A percentile compares a stretch with the other conserved stretches of the same genome.
These are phyloP conservation scores for Lasaia peninsularis DNA, from an alignment of 1,140 invertebrate genomes.

Conservation along the genomic window DNA sequence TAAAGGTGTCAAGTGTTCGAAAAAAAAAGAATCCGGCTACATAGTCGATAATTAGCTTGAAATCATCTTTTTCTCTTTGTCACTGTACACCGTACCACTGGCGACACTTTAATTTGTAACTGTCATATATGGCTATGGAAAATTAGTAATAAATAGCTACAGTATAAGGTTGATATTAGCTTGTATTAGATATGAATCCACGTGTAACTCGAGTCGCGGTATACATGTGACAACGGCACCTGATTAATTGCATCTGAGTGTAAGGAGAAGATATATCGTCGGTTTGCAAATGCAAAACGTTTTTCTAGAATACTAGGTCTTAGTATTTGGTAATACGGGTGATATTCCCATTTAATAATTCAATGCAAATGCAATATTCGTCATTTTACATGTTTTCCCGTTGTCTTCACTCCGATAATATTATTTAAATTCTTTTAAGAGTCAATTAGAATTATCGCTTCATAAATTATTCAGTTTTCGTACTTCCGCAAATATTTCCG, in stretches of 20 bases:
- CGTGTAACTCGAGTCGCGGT: slow-evolving; percentile 41
- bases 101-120: slow-evolving; percentile 32
- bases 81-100: slow-evolving; percentile 41
- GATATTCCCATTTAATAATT: slow-evolving; percentile 13
- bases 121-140: slow-evolving; percentile 27
- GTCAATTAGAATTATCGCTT: slow-evolving; percentile 36
- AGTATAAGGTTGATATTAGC: slow-evolving; percentile 36
- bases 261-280: slow-evolving; percentile 64
- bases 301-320: slow-evolving; percentile 18
- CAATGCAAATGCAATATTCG: slow-evolving; percentile 36
- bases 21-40: slow-evolving; percentile 47
- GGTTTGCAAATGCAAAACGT: slow-evolving; percentile 31
- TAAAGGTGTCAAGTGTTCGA: slow-evolving; percentile 61
- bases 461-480: slow-evolving; percentile 18
- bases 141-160: slow-evolving; percentile 28
- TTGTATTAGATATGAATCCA: slow-evolving; percentile 29
- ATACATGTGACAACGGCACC: slow-evolving; percentile 63
- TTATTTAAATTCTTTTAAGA: slow-evolving; percentile 35
- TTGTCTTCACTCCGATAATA: slow-evolving; percentile 46
- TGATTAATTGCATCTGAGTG: slow-evolving; percentile 69
- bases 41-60: slow-evolving; percentile 68
- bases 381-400: slow-evolving; percentile 41
- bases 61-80: slow-evolving; percentile 71
- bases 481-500: not conserved
- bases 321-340: slow-evolving; percentile 12